Conservation (phyloP, 2,888 invertebrate species). For the Drosophila niveifrons region DNA sequence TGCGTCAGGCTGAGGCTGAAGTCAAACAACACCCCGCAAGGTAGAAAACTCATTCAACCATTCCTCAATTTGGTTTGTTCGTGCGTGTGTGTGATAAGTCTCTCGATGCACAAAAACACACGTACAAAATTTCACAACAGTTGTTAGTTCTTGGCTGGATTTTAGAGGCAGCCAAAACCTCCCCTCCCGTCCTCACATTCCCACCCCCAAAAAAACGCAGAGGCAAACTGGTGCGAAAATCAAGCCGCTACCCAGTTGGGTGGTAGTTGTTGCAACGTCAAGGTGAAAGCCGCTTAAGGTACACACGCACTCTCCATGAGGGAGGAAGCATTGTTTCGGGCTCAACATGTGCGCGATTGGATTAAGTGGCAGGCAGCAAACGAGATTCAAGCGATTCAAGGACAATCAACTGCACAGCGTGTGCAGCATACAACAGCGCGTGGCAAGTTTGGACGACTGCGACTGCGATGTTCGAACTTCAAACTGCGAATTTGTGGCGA, state of each 20-base stretch:
- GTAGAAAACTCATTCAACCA: slow-evolving; percentile 37
- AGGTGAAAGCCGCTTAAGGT: slow-evolving; percentile 81
- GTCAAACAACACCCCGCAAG: slow-evolving; percentile 65
- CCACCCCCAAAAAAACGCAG: neutral
- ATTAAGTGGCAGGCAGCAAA: slow-evolving; percentile 71
- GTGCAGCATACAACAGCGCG: slow-evolving; percentile 21
- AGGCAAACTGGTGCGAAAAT: slow-evolving; percentile 64
- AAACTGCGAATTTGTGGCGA: slow-evolving; percentile 36
- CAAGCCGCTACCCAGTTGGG: slow-evolving; percentile 48
- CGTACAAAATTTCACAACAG: slow-evolving; percentile 76
- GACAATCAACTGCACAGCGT: slow-evolving; percentile 83
- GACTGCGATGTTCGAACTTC: too few relatives aligned
- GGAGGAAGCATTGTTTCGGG: slow-evolving; percentile 67
- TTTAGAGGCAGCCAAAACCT: slow-evolving; percentile 14
- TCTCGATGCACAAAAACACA: slow-evolving; percentile 63
- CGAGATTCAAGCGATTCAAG: slow-evolving; percentile 61
- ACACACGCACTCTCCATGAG: slow-evolving; percentile 38
- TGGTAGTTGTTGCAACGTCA: slow-evolving; percentile 66
- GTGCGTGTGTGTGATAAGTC: slow-evolving; percentile 80
- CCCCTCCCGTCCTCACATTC: slow-evolving; percentile 1
- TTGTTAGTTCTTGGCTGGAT: slow-evolving; percentile 44
- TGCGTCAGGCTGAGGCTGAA: slow-evolving; percentile 56
- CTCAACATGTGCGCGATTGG: slow-evolving; percentile 75
- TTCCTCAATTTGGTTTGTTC: slow-evolving; percentile 23
- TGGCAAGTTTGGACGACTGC: slow-evolving; percentile 27